A percentile compares a stretch with the other conserved stretches of the same genome.
Evolutionary conservation across 1,140 invertebrate species (phyloP).

Genomic region (Palaemon carinicauda): DNA sequence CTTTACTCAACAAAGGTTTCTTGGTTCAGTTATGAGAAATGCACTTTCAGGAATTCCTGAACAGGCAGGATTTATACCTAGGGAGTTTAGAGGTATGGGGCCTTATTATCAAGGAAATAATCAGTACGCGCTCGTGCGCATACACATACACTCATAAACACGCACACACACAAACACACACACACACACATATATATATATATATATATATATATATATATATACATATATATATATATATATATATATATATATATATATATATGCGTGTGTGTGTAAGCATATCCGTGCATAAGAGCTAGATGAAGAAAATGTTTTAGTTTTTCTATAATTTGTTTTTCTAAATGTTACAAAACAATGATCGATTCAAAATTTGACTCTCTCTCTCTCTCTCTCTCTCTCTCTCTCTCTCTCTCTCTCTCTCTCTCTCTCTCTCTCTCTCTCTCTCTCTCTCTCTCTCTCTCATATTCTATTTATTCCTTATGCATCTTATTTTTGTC

Average conservation of each 20-base stretch:
- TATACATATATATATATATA: conserved; percentile 29
- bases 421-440: conserved; percentile 42
- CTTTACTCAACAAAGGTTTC: too few species aligned
- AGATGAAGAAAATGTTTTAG: not conserved
- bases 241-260: not conserved
- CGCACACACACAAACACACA: not conserved
- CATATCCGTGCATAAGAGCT: not conserved
- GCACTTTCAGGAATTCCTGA: too few species aligned
- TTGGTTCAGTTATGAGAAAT: too few species aligned
- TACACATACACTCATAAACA: not conserved
- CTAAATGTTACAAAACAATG: not conserved
- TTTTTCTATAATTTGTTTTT: not conserved
- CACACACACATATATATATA: conserved; percentile 22
- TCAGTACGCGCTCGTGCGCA: too few species aligned
- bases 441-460: conserved; percentile 34
- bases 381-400: not conserved
- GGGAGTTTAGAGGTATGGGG: too few species aligned
- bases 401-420: conserved; percentile 28
- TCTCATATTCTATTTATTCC: not conserved
- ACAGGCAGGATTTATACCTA: too few species aligned
- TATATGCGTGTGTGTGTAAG: not conserved
- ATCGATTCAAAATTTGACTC: not conserved
- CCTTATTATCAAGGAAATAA: too few species aligned
- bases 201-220: conserved; percentile 32
- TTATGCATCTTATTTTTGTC: too few species aligned